phyloP scores from a whole-genome alignment of 2,888 invertebrate species.

The Dynastes maya region DNA sequence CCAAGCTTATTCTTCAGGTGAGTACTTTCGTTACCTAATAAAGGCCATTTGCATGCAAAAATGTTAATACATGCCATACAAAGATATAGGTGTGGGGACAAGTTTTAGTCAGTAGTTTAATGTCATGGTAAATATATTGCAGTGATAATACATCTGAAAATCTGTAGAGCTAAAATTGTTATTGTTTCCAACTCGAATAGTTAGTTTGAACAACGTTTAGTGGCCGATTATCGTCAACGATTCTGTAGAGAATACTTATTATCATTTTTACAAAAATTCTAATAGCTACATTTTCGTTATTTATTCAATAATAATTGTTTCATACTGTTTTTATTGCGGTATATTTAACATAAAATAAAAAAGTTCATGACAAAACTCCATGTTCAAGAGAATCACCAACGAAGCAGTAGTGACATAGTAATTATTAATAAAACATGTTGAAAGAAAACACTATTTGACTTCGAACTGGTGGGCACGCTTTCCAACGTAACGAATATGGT shows the following conservation, averaged over 20 bases:
- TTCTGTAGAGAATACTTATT: neutral
- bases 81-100: too few relatives aligned
- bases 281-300: constrained; percentile 1
- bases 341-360: neutral
- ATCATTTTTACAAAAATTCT: neutral
- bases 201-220: too few relatives aligned
- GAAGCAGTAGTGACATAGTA: neutral
- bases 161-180: too few relatives aligned
- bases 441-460: constrained; percentile 74
- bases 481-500: constrained; percentile 61
- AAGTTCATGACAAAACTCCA: neutral
- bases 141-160: too few relatives aligned
- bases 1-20: too few relatives aligned
- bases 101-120: too few relatives aligned
- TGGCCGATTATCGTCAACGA: too few relatives aligned
- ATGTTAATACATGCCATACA: too few relatives aligned
- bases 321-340: constrained; percentile 3
- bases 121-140: too few relatives aligned
- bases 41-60: too few relatives aligned
- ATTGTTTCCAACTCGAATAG: too few relatives aligned
- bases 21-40: too few relatives aligned
- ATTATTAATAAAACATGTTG: constrained; percentile 4
- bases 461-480: constrained; percentile 84
- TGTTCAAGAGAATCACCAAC: constrained; percentile 13
- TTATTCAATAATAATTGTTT: neutral